These are phyloP conservation scores for Dendropsophus ebraccatus DNA, from an alignment of 2,113 vertebrate species.

Conservation along the genomic window DNA sequence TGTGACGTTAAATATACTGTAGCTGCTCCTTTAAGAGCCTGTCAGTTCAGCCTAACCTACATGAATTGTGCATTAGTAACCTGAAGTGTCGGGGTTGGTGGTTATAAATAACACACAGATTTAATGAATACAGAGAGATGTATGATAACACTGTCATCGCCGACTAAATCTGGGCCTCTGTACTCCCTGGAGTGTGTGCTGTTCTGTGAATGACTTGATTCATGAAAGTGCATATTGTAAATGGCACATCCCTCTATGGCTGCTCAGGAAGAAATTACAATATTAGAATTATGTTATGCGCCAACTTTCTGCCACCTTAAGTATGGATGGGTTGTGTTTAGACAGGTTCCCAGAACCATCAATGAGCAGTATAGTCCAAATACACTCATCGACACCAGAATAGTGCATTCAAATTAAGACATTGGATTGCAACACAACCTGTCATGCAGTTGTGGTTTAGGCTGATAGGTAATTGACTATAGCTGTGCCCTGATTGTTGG, in stretches of 20 bases:
- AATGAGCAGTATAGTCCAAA: too few species aligned
- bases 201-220: conserved; percentile 45
- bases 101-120: not conserved
- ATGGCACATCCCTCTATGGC: not conserved
- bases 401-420: too few species aligned
- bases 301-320: not conserved
- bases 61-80: conserved; percentile 27
- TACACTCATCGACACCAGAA: too few species aligned
- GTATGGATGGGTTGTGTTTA: not conserved
- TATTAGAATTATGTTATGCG: conserved; percentile 40
- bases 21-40: not conserved
- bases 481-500: too few species aligned
- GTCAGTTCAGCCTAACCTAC: not conserved
- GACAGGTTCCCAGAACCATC: too few species aligned
- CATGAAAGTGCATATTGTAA: conserved; percentile 22
- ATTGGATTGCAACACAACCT: too few species aligned
- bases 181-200: conserved; percentile 59
- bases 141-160: conserved; percentile 10
- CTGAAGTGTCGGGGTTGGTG: not conserved
- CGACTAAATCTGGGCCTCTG: conserved; percentile 54
- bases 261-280: not conserved
- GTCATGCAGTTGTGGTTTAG: too few species aligned
- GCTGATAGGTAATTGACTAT: too few species aligned
- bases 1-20: not conserved
- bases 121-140: conserved; percentile 25